These are phyloP conservation scores for Otus sunia DNA, from an alignment of 2,113 vertebrate genomes.

Conservation along the genomic window DNA sequence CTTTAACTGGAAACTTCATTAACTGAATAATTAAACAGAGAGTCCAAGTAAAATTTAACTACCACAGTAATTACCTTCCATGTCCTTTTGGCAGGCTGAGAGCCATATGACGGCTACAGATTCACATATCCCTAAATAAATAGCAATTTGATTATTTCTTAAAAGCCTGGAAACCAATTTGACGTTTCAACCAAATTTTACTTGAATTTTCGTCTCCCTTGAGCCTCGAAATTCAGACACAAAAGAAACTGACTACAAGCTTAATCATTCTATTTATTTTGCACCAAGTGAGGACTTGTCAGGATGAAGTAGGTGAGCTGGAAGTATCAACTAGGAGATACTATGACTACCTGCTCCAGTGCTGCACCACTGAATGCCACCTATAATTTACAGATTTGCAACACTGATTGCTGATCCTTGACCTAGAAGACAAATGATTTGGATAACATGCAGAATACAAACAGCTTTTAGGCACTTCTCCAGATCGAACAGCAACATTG, in stretches of 20 bases:
- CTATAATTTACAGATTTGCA: not conserved
- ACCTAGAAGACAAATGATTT: not conserved
- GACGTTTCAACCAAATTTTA: not conserved
- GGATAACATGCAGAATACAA: not conserved
- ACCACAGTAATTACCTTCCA: not conserved
- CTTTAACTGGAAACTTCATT: not conserved
- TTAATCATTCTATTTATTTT: not conserved
- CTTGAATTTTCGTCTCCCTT: not conserved
- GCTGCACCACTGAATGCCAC: not conserved
- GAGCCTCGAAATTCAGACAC: not conserved
- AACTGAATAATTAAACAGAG: not conserved
- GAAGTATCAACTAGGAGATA: not conserved
- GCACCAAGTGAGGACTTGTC: not conserved
- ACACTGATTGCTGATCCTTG: not conserved
- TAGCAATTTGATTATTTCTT: not conserved
- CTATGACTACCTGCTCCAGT: not conserved
- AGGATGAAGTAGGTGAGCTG: not conserved
- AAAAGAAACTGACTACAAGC: not conserved
- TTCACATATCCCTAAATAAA: not conserved
- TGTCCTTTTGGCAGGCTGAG: not conserved
- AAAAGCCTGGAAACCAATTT: not conserved
- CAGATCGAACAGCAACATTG: not conserved
- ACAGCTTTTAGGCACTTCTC: not conserved
- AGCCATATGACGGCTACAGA: not conserved
- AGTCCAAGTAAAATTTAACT: not conserved